Base-by-base conservation (phyloP, 1,140 invertebrate species). In the Zelostemma sp. region DNA sequence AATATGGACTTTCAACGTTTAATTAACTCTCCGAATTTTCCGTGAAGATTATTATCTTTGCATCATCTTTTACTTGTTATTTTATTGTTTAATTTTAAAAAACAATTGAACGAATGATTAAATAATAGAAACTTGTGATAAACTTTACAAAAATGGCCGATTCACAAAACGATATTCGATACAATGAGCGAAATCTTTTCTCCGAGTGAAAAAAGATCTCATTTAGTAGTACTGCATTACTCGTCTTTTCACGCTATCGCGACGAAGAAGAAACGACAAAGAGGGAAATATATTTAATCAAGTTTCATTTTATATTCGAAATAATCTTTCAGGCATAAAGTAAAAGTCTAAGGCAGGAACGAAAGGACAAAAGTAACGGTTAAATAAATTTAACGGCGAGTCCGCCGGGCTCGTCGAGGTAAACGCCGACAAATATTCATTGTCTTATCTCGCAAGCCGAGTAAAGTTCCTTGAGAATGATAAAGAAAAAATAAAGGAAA, bases 401-500 rank as follows among this genome's bases (percentile, higher is more conserved):
- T 46, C 43, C 15, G 14, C 12, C 14, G n/a, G 15, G 11, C 40
- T 41, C 40, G 40, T 41, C 15, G 11, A 41, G 14, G 1, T 41
- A 21, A 46, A 46, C 6, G 43, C 43, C 43, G 43, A 19, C 43
- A 19, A 46, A 46, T 46, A 46, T 46, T 46, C 43, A 46, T 18
- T 19, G 43, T 21, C 43, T 46, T 46, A 46, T 46, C 16, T 35
- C 17, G 16, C 43, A 19, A 46, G n/a, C 18, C 15, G 40, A 43
- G 40, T 16, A 16, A 43, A 14, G 40, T 46, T 46, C 18, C 18
- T 15, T 19, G 43, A 46, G 43, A 9, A 46, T 46, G 19, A 46
- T 46, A 46, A 46, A 46, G 31, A 35, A 41, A 71, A 71, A 63
- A 65, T 59, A 60, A 48, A 65, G 58, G 33, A 57, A 47, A 47